Evolutionary conservation across 2,113 vertebrate species (phyloP).

Genomic region (Meleagris gallopavo): DNA sequence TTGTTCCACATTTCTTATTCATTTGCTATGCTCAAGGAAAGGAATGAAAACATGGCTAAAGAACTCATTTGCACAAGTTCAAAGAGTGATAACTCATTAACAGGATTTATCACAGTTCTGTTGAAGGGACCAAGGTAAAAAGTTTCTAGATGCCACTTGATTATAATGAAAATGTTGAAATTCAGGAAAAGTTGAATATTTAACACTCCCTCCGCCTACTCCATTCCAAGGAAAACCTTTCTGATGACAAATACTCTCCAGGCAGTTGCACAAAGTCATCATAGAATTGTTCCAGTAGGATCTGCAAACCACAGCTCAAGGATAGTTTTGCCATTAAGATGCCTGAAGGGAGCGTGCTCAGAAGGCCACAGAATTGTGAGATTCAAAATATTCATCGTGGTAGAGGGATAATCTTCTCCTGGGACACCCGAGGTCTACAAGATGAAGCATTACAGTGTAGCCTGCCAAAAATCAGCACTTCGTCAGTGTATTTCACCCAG

Average conservation of each 20-base stretch:
- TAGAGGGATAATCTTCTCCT: not conserved
- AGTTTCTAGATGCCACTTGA: not conserved
- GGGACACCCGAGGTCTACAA: not conserved
- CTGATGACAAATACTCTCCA: not conserved
- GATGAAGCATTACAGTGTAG: not conserved
- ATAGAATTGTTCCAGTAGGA: not conserved
- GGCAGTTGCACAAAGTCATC: not conserved
- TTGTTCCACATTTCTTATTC: not conserved
- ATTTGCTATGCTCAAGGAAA: not conserved
- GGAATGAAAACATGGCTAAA: slow-evolving; percentile 23
- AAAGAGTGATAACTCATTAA: slow-evolving; percentile 50
- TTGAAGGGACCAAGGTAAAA: slow-evolving; percentile 3
- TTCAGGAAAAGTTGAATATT: slow-evolving; percentile 13
- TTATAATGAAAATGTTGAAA: not conserved
- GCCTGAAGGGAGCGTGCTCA: not conserved
- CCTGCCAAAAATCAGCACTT: not conserved
- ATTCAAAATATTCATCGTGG: not conserved
- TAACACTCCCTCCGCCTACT: not conserved
- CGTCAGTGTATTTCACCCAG: not conserved
- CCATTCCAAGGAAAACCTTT: not conserved
- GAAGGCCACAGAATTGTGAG: not conserved
- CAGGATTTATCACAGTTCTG: slow-evolving; percentile 10
- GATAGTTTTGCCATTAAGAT: not conserved
- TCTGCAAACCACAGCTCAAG: not conserved
- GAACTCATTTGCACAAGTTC: slow-evolving; percentile 35